Conservation (phyloP, 2,797 vertebrate species). For the Bovichtus diacanthus region DNA sequence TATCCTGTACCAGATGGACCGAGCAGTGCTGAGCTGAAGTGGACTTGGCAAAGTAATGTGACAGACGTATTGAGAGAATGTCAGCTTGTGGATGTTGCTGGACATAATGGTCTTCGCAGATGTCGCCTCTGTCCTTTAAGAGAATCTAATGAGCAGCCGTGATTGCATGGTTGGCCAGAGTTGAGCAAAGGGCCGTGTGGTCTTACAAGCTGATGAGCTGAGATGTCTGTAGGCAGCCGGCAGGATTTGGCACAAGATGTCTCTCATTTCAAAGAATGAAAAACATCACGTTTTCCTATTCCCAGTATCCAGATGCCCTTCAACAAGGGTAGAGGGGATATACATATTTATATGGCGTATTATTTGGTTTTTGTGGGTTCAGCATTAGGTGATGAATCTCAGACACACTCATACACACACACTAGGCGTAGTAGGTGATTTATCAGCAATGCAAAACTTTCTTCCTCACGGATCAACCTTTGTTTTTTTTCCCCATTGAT, state of each 20-base stretch:
- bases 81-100: slow-evolving; percentile 74
- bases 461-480: slow-evolving; percentile 21
- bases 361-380: slow-evolving; percentile 49
- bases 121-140: slow-evolving; percentile 79
- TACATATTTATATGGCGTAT: slow-evolving; percentile 57
- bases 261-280: slow-evolving; percentile 73
- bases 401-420: slow-evolving; percentile 17
- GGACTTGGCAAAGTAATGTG: slow-evolving; percentile 64
- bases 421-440: slow-evolving; percentile 30
- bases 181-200: slow-evolving; percentile 65
- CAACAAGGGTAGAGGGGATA: slow-evolving; percentile 49
- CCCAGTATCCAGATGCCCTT: slow-evolving; percentile 64
- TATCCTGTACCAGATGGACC: slow-evolving; percentile 61
- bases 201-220: slow-evolving; percentile 77
- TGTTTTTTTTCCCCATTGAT: slow-evolving; percentile 22
- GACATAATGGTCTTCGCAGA: slow-evolving; percentile 83
- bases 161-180: slow-evolving; percentile 77
- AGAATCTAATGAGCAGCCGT: slow-evolving; percentile 77
- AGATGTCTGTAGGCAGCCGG: slow-evolving; percentile 74
- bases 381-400: slow-evolving; percentile 45
- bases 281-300: slow-evolving; percentile 76
- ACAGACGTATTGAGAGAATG: slow-evolving; percentile 64
- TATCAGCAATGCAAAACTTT: slow-evolving; percentile 41
- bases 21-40: slow-evolving; percentile 50
- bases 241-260: slow-evolving; percentile 70